Conservation (phyloP, 1,140 invertebrate species). For the Orius laevigatus region DNA sequence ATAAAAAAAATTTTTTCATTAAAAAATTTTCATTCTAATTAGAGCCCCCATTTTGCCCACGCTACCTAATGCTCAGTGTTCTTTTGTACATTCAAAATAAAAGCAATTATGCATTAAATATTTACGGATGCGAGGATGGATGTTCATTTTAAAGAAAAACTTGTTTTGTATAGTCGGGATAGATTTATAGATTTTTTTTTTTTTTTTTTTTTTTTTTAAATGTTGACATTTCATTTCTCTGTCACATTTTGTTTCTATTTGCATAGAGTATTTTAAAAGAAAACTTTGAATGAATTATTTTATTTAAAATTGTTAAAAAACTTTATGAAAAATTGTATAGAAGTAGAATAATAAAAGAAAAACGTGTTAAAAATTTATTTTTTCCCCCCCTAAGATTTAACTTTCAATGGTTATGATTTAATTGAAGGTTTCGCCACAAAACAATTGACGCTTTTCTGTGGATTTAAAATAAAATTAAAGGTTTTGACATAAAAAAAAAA, state of each 20-base stretch:
- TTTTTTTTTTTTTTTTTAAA: not conserved
- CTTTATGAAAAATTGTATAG: no score
- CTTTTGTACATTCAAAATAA: not conserved
- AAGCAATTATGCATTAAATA: not conserved
- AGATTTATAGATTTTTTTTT: not conserved
- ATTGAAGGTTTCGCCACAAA: no score
- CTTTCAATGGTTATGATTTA: no score
- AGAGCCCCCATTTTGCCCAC: not conserved
- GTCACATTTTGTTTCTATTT: not conserved
- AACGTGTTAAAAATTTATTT: not conserved
- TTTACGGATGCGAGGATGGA: not conserved
- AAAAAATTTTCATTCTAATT: not conserved
- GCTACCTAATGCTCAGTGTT: constrained; percentile 3
- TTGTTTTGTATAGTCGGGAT: not conserved
- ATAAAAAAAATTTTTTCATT: constrained; percentile 2
- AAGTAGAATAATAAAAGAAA: not conserved
- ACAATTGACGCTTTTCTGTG: no score
- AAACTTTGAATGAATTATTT: constrained; percentile 2
- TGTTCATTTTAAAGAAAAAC: not conserved
- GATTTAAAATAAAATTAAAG: no score
- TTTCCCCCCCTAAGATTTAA: no score
- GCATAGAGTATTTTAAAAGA: constrained; percentile 4
- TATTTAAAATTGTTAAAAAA: not conserved
- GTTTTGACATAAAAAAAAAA: no score
- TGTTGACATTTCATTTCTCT: not conserved